phyloP scores from a whole-genome alignment of 2,113 vertebrate genomes.

The Poeciliopsis turrubarensis region DNA sequence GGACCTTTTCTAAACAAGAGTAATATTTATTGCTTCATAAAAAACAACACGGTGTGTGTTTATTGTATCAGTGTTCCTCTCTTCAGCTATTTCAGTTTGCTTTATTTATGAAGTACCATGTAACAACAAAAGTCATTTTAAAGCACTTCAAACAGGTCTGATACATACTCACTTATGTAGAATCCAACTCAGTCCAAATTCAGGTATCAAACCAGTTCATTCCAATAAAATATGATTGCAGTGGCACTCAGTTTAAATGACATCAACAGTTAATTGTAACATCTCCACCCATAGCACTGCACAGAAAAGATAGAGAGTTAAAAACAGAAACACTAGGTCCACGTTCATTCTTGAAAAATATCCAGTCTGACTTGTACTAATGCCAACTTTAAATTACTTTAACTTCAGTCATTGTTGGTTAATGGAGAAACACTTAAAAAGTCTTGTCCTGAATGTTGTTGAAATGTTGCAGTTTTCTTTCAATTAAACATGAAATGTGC shows the following conservation, averaged over 20 bases:
- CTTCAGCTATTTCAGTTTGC: too few relatives aligned
- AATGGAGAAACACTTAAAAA: too few relatives aligned
- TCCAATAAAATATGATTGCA: background rate
- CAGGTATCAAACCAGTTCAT: background rate
- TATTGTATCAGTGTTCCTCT: background rate
- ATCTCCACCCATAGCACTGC: too few relatives aligned
- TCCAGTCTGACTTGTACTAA: too few relatives aligned
- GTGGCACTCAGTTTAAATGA: background rate
- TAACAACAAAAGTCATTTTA: background rate
- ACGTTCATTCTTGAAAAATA: too few relatives aligned
- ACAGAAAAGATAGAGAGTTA: too few relatives aligned
- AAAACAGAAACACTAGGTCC: too few relatives aligned
- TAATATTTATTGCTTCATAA: constrained; percentile 35
- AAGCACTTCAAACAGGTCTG: background rate
- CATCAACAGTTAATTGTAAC: background rate
- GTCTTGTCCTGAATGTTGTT: too few relatives aligned
- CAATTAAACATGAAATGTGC: too few relatives aligned
- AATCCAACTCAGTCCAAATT: background rate
- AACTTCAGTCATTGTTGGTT: too few relatives aligned
- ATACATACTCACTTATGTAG: background rate
- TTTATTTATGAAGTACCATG: background rate
- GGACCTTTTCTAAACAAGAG: constrained; percentile 23
- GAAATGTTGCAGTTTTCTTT: too few relatives aligned
- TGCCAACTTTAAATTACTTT: too few relatives aligned
- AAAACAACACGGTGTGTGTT: constrained; percentile 26